Evolutionary conservation across 2,797 vertebrate genomes (phyloP).

Genomic region (Orestias chungarensis): DNA sequence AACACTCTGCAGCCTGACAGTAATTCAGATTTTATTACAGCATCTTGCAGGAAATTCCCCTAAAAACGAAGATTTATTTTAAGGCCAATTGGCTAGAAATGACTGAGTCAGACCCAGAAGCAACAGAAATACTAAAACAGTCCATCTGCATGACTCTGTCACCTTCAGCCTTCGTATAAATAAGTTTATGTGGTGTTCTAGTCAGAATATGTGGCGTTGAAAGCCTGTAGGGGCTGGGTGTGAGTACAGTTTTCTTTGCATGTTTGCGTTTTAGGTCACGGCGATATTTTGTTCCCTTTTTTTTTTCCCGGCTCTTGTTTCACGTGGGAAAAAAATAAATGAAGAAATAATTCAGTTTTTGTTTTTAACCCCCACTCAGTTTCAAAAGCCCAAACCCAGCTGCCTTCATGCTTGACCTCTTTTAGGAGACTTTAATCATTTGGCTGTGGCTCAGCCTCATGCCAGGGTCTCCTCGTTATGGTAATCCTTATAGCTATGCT

Average conservation of each 20-base stretch:
- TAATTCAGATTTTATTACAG: constrained; percentile 23
- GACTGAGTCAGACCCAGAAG: constrained; percentile 42
- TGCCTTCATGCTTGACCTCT: constrained; percentile 68
- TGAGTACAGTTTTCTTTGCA: constrained; percentile 28
- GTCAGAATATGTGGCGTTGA: constrained; percentile 53
- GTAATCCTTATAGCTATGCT: constrained; percentile 15
- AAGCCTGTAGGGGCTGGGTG: constrained; percentile 32
- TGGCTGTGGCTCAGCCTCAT: constrained; percentile 40
- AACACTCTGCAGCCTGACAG: constrained; percentile 14
- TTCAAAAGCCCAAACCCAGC: constrained; percentile 54
- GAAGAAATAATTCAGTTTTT: constrained; percentile 14
- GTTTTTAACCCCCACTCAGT: constrained; percentile 28
- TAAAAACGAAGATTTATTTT: constrained; percentile 42
- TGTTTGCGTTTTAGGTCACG: constrained; percentile 27
- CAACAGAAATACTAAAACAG: constrained; percentile 61
- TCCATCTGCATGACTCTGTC: constrained; percentile 76
- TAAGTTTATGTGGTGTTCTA: constrained; percentile 66
- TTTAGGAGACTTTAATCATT: constrained; percentile 49
- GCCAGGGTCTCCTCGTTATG: constrained; percentile 50
- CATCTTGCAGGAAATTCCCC: constrained; percentile 33
- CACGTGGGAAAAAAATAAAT: constrained; percentile 47
- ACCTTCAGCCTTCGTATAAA: constrained; percentile 68
- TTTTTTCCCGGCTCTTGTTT: constrained; percentile 45
- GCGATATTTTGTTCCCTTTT: constrained; percentile 41
- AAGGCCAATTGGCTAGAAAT: constrained; percentile 28